A percentile compares a stretch with the other conserved stretches of the same genome.
Evolutionary conservation across 1,140 invertebrate genomes (phyloP).

Genomic region (Linepithema humile): DNA sequence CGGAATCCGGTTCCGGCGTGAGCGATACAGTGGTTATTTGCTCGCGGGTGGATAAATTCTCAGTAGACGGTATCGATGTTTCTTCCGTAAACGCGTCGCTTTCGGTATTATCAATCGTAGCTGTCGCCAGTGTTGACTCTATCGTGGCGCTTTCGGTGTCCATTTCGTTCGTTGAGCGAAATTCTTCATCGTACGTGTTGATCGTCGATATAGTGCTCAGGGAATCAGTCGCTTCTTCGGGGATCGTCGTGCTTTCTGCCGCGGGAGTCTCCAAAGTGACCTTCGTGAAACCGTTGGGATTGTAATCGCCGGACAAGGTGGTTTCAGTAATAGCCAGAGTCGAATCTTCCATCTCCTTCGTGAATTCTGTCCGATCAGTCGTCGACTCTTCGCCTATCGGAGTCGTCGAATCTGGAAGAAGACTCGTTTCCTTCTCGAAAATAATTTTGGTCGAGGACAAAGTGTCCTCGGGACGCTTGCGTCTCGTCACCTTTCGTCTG

Average conservation of each 20-base stretch:
- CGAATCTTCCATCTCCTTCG: not conserved
- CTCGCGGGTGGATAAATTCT: not conserved
- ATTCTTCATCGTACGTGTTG: not conserved
- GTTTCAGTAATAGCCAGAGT: not conserved
- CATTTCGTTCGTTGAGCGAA: not conserved
- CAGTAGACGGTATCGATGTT: not conserved
- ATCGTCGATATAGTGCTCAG: slow-evolving; percentile 11
- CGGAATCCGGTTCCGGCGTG: not conserved
- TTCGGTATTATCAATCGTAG: not conserved
- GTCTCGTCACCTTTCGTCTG: slow-evolving; percentile 76
- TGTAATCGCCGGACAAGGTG: not conserved
- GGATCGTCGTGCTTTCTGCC: not conserved
- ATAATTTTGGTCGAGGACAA: slow-evolving; percentile 16
- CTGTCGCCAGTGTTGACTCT: slow-evolving; percentile 38
- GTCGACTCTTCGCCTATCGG: not conserved
- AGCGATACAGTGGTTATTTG: not conserved
- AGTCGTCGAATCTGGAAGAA: not conserved
- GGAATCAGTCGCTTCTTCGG: not conserved
- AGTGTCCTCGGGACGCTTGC: slow-evolving; percentile 69
- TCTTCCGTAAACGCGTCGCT: not conserved
- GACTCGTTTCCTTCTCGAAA: slow-evolving; percentile 1
- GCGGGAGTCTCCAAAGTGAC: slow-evolving; percentile 11
- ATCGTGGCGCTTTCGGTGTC: not conserved
- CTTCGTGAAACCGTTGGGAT: not conserved
- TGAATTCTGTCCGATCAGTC: not conserved